These are phyloP conservation scores for Netelia fuscicornis DNA, from an alignment of 2,888 invertebrate species.

Conservation along the genomic window DNA sequence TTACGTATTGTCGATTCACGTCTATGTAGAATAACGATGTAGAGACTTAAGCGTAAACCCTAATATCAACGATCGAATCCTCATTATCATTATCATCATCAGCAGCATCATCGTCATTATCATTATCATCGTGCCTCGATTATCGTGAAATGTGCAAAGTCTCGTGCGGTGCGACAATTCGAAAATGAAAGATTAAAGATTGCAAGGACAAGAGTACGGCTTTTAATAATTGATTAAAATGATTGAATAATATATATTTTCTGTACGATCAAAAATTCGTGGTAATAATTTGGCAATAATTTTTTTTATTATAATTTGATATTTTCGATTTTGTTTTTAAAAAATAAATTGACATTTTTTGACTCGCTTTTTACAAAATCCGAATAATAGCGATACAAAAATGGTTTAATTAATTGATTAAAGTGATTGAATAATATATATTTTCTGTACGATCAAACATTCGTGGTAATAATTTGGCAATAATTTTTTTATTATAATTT, in stretches of 20 bases:
- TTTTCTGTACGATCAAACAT: not conserved
- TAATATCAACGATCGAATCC: slow-evolving; percentile 57
- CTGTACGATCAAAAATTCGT: not conserved
- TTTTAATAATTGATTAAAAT: slow-evolving; percentile 28
- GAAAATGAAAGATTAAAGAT: not conserved
- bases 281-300: not conserved
- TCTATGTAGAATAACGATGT: slow-evolving; percentile 73
- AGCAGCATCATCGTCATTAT: slow-evolving; percentile 71
- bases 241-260: slow-evolving; percentile 15
- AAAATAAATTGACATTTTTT: too few relatives aligned
- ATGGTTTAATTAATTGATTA: slow-evolving; percentile 21
- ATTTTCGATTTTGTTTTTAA: not conserved
- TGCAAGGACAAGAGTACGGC: not conserved
- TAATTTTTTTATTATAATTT: not conserved
- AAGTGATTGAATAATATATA: slow-evolving; percentile 17
- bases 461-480: not conserved
- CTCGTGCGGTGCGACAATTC: not conserved
- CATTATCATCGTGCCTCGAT: slow-evolving; percentile 73
- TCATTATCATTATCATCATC: slow-evolving; percentile 50
- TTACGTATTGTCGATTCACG: slow-evolving; percentile 76
- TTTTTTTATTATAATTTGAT: not conserved
- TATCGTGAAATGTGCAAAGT: slow-evolving; percentile 71
- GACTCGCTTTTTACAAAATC: too few relatives aligned
- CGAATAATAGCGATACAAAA: too few relatives aligned
- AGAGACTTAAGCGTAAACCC: slow-evolving; percentile 71